These are phyloP conservation scores for Pogonocherus hispidulus DNA, from an alignment of 2,888 invertebrate species.

Conservation along the genomic window DNA sequence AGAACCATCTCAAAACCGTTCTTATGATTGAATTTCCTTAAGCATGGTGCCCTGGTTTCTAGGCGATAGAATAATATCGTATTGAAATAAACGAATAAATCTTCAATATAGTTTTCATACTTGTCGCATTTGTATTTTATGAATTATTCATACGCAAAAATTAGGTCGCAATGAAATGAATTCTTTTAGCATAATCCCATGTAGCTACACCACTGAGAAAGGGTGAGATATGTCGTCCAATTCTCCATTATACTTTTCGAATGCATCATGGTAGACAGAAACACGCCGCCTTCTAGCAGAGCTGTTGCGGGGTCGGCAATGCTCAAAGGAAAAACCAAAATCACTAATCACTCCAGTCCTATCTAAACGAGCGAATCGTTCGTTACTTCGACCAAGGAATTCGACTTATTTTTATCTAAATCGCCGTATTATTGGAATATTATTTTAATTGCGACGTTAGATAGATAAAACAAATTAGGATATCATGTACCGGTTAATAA, in stretches of 20 bases:
- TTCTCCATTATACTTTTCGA: constrained; percentile 45
- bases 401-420: constrained; percentile 34
- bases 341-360: constrained; percentile 37
- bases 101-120: no score
- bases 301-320: constrained; percentile 25
- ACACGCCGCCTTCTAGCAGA: constrained; percentile 40
- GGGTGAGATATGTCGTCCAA: constrained; percentile 39
- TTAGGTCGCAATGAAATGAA: no score
- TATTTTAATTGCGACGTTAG: constrained; percentile 37
- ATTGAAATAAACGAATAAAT: no score
- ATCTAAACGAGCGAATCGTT: constrained; percentile 39
- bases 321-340: constrained; percentile 42
- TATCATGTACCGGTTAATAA: constrained; percentile 14
- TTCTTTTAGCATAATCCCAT: no score
- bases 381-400: constrained; percentile 25
- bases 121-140: no score
- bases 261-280: constrained; percentile 44
- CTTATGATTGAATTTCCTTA: no score
- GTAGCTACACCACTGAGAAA: constrained; percentile 8
- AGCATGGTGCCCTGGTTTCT: no score
- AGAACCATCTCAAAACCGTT: no score
- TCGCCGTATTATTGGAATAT: constrained; percentile 34
- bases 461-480: constrained; percentile 18
- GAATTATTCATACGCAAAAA: no score
- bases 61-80: no score